phyloP scores from a whole-genome alignment of 2,113 vertebrate species.

The Pan troglodytes region NHGRI_mPanTro3-v2.1_pri NC_086015.1:146356001-146356500 shows the following conservation, averaged over 20 bases:
- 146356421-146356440: neutral
- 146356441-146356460: neutral
- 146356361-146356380: neutral
- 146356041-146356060: neutral
- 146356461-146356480: conserved; percentile 21
- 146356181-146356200: neutral
- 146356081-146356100: neutral
- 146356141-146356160: neutral
- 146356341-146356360: neutral
- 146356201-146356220: neutral
- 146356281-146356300: neutral
- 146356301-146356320: neutral
- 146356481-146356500: conserved; percentile 54
- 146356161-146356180: neutral
- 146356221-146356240: neutral
- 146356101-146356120: neutral
- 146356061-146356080: neutral
- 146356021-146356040: neutral
- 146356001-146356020: neutral
- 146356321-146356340: conserved; percentile 49
- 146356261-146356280: neutral
- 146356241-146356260: neutral
- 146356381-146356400: conserved; percentile 28
- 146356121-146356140: neutral
- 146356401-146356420: conserved; percentile 54